These are phyloP conservation scores for Nineta flava DNA, from an alignment of 2,888 invertebrate species.

Conservation along the genomic window DNA sequence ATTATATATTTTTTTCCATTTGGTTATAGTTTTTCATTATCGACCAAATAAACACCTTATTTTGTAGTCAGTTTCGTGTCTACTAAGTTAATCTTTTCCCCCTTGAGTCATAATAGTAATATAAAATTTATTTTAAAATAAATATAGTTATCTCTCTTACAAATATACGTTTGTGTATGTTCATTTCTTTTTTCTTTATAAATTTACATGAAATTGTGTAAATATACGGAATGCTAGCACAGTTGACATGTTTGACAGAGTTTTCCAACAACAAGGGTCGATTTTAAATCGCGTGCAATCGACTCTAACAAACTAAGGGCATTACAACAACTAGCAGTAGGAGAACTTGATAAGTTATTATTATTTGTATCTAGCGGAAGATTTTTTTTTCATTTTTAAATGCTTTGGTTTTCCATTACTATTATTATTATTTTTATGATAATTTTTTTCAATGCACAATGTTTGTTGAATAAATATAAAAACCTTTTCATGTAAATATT, in stretches of 20 bases:
- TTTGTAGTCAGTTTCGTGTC: slow-evolving; percentile 1
- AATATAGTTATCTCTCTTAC: neutral
- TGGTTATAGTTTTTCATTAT: slow-evolving; percentile 5
- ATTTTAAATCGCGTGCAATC: neutral
- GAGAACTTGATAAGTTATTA: too few species aligned
- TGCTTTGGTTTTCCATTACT: too few species aligned
- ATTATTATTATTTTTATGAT: too few species aligned
- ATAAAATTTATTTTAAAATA: too few species aligned
- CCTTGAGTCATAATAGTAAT: neutral
- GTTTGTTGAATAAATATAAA: too few species aligned
- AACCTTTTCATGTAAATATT: too few species aligned
- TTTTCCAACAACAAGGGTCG: slow-evolving; percentile 1
- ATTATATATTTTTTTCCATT: neutral
- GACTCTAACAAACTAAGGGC: too few species aligned
- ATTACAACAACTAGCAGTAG: too few species aligned
- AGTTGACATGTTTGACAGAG: slow-evolving; percentile 3
- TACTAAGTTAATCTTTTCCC: neutral
- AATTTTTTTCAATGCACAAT: too few species aligned
- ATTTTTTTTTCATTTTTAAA: too few species aligned
- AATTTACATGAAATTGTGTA: neutral
- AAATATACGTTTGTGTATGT: neutral
- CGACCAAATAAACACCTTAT: slow-evolving; percentile 9
- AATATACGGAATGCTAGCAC: neutral
- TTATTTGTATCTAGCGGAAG: too few species aligned
- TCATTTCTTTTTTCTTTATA: neutral